phyloP scores from a whole-genome alignment of 2,113 vertebrate genomes.

The Irena cyanogastra region DNA sequence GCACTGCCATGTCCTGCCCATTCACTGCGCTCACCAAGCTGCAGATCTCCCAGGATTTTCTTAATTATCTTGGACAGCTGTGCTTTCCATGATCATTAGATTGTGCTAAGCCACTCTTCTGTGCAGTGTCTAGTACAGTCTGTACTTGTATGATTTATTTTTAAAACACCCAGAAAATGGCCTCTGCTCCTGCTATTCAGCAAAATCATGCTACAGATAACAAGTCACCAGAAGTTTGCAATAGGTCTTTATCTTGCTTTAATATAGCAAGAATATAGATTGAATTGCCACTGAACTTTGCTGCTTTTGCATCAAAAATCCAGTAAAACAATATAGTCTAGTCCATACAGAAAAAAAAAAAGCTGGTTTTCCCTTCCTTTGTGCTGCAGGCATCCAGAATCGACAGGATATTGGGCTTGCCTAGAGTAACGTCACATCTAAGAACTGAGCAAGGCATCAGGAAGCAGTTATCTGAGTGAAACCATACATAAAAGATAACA shows the following conservation, averaged over 20 bases:
- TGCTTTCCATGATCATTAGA: not conserved
- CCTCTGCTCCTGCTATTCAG: not conserved
- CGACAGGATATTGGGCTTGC: constrained; percentile 55
- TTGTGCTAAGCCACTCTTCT: not conserved
- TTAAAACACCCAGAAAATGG: not conserved
- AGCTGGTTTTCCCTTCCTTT: constrained; percentile 11
- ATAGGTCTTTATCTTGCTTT: not conserved
- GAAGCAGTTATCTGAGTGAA: constrained; percentile 40
- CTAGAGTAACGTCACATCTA: not conserved
- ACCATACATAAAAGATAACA: not conserved
- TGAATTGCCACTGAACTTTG: not conserved
- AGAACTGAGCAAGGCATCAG: not conserved
- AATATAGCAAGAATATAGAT: not conserved
- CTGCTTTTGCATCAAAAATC: constrained; percentile 18
- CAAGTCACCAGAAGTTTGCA: not conserved
- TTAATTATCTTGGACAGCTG: not conserved
- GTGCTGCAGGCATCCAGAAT: constrained; percentile 20
- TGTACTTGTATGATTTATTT: not conserved
- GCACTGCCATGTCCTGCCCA: not conserved
- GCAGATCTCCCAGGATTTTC: not conserved
- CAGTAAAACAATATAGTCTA: not conserved
- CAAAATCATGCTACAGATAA: not conserved
- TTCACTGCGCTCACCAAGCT: not conserved
- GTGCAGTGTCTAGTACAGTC: not conserved
- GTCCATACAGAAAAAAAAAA: not conserved